Conservation (phyloP, 2,113 vertebrate species). For the Etia nguti region DNA sequence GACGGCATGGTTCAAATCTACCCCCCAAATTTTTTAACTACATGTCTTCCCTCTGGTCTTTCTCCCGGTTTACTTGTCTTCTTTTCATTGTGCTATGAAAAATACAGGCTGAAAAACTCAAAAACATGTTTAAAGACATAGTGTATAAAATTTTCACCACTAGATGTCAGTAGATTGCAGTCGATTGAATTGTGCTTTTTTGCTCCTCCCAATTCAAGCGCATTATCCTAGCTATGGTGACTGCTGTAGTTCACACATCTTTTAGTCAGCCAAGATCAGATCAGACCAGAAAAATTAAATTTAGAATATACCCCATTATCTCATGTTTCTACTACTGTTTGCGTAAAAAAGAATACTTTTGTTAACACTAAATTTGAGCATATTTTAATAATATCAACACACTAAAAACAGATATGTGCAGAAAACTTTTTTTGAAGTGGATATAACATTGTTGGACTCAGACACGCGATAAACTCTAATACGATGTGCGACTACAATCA, state of each 20-base stretch:
- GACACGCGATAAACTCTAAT: background rate
- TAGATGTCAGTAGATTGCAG: background rate
- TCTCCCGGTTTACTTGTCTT: background rate
- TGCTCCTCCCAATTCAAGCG: no score
- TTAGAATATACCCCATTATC: background rate
- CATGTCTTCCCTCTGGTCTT: background rate
- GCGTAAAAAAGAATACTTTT: background rate
- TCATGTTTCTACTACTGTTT: background rate
- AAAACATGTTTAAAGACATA: background rate
- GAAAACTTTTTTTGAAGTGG: background rate
- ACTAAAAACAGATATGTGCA: background rate
- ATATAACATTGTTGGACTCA: background rate
- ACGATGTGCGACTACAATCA: background rate
- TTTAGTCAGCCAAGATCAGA: background rate
- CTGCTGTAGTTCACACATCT: background rate
- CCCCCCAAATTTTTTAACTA: background rate
- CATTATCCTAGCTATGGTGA: no score
- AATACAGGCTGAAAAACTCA: background rate
- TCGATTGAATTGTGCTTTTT: background rate
- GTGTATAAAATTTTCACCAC: background rate
- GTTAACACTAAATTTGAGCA: background rate
- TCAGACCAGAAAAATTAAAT: background rate
- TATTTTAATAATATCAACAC: background rate
- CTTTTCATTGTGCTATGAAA: background rate
- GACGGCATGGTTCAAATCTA: background rate